Evolutionary conservation across 2,113 vertebrate species (phyloP).

Genomic region (Scytalopus superciliaris): DNA sequence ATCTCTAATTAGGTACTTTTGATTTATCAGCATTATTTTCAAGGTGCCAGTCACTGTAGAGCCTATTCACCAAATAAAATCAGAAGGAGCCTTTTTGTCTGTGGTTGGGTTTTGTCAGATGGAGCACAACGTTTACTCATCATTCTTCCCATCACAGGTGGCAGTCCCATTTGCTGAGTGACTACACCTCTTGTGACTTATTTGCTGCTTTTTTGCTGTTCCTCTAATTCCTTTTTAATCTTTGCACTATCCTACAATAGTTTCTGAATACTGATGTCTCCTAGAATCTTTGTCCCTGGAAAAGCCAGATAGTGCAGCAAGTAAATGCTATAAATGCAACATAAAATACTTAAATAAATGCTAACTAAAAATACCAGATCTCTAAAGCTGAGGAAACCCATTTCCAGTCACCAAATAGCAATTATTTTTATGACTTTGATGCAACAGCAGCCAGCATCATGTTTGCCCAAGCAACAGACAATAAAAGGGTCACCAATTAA

Average conservation of each 20-base stretch:
- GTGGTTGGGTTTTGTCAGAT: background rate
- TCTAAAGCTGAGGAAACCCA: background rate
- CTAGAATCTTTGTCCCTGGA: background rate
- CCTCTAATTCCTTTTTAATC: constrained; percentile 1
- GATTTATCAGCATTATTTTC: background rate
- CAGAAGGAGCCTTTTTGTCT: background rate
- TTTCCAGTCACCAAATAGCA: constrained; percentile 24
- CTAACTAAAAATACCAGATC: background rate
- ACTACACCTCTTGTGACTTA: background rate
- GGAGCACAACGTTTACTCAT: background rate
- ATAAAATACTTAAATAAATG: background rate
- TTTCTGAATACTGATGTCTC: background rate
- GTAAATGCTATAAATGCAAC: constrained; percentile 14
- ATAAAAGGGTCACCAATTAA: constrained; percentile 12
- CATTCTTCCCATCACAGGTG: background rate
- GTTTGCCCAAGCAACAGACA: constrained; percentile 22
- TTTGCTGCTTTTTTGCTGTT: background rate
- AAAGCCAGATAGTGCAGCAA: background rate
- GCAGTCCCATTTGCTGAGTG: background rate
- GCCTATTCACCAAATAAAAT: background rate
- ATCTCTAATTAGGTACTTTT: background rate
- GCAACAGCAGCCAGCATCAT: background rate
- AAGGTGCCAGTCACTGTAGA: background rate
- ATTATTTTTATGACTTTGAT: background rate
- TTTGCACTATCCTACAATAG: background rate